Evolutionary conservation across 1,140 invertebrate genomes (phyloP).

Genomic region (Drosophila mojavensis): DNA sequence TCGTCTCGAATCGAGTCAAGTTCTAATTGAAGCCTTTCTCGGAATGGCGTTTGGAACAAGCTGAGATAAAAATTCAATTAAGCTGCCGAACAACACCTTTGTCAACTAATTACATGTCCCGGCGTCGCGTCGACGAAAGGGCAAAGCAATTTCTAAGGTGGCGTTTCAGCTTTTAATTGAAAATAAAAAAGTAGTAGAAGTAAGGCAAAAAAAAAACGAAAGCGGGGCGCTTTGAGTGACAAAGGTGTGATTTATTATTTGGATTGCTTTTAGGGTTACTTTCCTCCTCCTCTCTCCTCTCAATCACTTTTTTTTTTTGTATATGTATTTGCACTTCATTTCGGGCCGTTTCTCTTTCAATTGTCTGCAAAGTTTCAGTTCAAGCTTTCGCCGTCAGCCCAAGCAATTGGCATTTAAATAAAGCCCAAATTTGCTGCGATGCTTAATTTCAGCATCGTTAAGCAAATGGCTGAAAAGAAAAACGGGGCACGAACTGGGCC

Average conservation of each 20-base stretch:
- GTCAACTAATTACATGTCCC: conserved; percentile 74
- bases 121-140: conserved; percentile 60
- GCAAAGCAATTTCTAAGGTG: conserved; percentile 58
- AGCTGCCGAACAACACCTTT: conserved; percentile 62
- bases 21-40: conserved; percentile 37
- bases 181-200: conserved; percentile 40
- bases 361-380: conserved; percentile 54
- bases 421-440: conserved; percentile 47
- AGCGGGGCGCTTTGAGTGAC: conserved; percentile 65
- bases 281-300: not conserved
- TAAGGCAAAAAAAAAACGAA: conserved; percentile 24
- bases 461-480: conserved; percentile 16
- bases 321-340: conserved; percentile 42
- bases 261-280: conserved; percentile 58
- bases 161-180: conserved; percentile 67
- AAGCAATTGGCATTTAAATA: conserved; percentile 46
- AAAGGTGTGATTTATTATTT: conserved; percentile 79
- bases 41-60: conserved; percentile 26
- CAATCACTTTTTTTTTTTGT: conserved; percentile 22
- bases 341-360: conserved; percentile 40
- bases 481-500: conserved; percentile 15
- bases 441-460: conserved; percentile 34
- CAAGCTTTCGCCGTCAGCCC: not conserved
- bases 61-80: conserved; percentile 78
- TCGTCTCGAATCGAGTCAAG: conserved; percentile 5